Evolutionary conservation across 2,888 invertebrate genomes (phyloP), one percentile per base, ranked within the genome.

Genomic region (Tenthredo mesomela): DNA sequence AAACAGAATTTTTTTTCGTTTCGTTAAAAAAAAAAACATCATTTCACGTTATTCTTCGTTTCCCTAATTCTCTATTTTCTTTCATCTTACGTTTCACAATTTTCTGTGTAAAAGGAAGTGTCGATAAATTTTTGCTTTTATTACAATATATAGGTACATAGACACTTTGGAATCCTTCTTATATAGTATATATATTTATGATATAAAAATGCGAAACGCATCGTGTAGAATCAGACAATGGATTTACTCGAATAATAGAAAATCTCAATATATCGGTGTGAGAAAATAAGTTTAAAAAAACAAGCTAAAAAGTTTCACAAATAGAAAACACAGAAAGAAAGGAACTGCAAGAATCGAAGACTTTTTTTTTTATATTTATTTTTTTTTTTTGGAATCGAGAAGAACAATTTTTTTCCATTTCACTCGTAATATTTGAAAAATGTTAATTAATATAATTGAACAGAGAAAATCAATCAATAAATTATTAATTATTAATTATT

Each of bases 211-310:
- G 80, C 80, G 50, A 40, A 82, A 82, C 82, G 82, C 67, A 80
- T 80, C 50, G 25, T 33, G 25, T 33, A 77, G 65, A 85, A 70
- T 82, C 43, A 33, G 82, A 85, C 84, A 85, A 85, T 85, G 84
- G 84, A 70, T 80, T 85, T 85, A 70, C 84, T 65, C 73, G 85
- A 85, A 85, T 73, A 82, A 84, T 83, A 83, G 83, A 84, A 85
- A 85, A 82, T 75, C 83, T 83, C 61, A 33, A 33, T 33, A 33
- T 33, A n/a, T 47, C 9, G 18, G 29, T 47, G 21, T 82, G 18
- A 80, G 18, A 15, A 37, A 29, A 61, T 7, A 37, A 7, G 37
- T 37, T 37, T 37, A 15, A 67, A 33, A n/a, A 80, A 33, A 33
- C 33, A 33, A 4, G 4, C 2, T 7, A 15, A 33, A 10, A 65